Base-by-base conservation (phyloP, 2,888 invertebrate genomes). In the Hirtodrosophila duncani region DNA sequence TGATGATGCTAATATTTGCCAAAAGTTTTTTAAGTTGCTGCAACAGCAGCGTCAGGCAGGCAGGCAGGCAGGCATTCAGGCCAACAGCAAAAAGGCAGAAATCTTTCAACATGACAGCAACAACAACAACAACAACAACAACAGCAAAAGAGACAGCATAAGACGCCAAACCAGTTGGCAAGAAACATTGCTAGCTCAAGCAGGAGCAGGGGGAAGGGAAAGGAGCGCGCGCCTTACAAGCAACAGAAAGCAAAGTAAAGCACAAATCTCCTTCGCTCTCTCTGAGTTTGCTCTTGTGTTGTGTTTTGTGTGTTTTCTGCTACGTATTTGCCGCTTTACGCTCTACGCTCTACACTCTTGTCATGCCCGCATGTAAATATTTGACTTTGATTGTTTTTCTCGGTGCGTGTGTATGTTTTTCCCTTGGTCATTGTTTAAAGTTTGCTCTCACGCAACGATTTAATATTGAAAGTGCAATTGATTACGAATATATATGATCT, bases 291-390 rank as follows among this genome's bases (percentile, higher is more conserved):
- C 38, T 57, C 42, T 36, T 29, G 45, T 37, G n/a, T n/a, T n/a
- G n/a, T n/a, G n/a, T n/a, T n/a, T 7, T 38, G 14, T 13, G n/a
- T 36, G n/a, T 27, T 38, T 27, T 8, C 26, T 41, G 18, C 11
- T 45, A 56, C 46, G 33, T 29, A 27, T 34, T 56, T 26, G 39
- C 34, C 57, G 34, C 42, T 29, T 50, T 17, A 29, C 36, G 49
- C 31, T 39, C 23, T 33, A 39, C 53, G 50, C 10, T 44, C 33
- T 42, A 17, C 34, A 63, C 46, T 31, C 50, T 69, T 63, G 61
- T 61, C 18, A 41, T 50, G 72, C 80, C 67, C 74, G 74, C 78
- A 72, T 72, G 67, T 74, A 81, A 72, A 72, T 72, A 72, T 72
- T 72, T 72, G 79, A 72, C n/a, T 72, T 72, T 79, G 70, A 69